Percentiles rank a stretch among this genome's conserved stretches.
Evolutionary conservation across 2,888 invertebrate genomes (phyloP).

Genomic region (Lutraria lutraria): DNA sequence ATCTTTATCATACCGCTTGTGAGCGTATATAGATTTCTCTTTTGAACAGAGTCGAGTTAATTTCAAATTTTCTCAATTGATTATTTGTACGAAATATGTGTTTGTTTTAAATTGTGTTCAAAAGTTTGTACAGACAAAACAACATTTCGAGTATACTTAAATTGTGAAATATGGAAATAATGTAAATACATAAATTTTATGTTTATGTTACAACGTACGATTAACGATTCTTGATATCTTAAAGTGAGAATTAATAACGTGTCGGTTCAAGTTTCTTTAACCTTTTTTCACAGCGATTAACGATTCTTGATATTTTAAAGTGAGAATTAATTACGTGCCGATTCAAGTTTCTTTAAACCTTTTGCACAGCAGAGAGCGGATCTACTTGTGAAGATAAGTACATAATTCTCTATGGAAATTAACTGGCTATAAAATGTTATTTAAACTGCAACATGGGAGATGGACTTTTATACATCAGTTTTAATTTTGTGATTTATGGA

Average conservation of each 20-base stretch:
- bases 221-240: not conserved
- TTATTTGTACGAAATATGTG: not conserved
- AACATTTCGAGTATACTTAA: not conserved
- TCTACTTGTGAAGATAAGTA: too few species aligned
- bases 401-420: too few species aligned
- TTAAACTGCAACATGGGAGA: too few species aligned
- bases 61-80: not conserved
- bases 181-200: not conserved
- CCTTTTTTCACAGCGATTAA: too few species aligned
- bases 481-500: not conserved
- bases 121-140: not conserved
- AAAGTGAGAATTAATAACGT: not conserved
- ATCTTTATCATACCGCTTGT: not conserved
- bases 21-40: not conserved
- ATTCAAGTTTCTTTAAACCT: too few species aligned
- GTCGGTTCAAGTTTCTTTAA: too few species aligned
- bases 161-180: not conserved
- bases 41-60: not conserved
- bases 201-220: not conserved
- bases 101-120: not conserved
- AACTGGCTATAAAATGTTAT: too few species aligned
- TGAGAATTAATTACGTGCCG: not conserved
- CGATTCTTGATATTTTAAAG: not conserved
- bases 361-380: too few species aligned
- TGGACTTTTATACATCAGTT: too few species aligned